A percentile compares a stretch with the other conserved stretches of the same genome.
These are phyloP conservation scores for Drosophila atroscutellata DNA, from an alignment of 2,888 invertebrate genomes.

Conservation along the genomic window DNA sequence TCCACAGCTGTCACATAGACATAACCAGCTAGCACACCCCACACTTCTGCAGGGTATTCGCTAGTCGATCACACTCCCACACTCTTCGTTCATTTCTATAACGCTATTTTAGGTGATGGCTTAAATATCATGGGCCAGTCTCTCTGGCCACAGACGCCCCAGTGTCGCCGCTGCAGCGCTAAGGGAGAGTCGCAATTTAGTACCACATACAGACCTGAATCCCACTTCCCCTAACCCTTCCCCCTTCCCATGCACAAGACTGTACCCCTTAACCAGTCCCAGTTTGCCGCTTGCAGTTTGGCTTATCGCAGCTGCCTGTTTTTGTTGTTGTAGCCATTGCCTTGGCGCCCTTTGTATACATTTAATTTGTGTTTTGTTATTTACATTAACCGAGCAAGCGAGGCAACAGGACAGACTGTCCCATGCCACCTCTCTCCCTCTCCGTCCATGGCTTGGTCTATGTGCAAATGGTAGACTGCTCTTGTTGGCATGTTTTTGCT, in stretches of 20 bases:
- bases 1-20: background rate
- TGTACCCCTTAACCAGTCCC: constrained; percentile 7
- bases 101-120: constrained; percentile 63
- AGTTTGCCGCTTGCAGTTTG: constrained; percentile 44
- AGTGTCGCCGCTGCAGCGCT: constrained; percentile 59
- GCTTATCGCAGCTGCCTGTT: constrained; percentile 75
- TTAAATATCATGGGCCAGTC: constrained; percentile 67
- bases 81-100: constrained; percentile 32
- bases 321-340: constrained; percentile 43
- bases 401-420: constrained; percentile 30
- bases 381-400: constrained; percentile 80
- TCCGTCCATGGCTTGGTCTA: background rate
- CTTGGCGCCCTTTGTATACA: constrained; percentile 74
- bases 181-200: constrained; percentile 20
- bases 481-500: constrained; percentile 50
- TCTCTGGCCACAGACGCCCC: constrained; percentile 68
- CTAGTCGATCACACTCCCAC: background rate
- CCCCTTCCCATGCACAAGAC: background rate
- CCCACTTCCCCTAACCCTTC: background rate
- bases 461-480: constrained; percentile 6
- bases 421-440: background rate
- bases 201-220: constrained; percentile 1
- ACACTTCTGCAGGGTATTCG: constrained; percentile 14
- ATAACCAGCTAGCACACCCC: background rate
- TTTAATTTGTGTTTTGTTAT: constrained; percentile 84